phyloP scores from a whole-genome alignment of 2,113 vertebrate species.

The Clinocottus analis region DNA sequence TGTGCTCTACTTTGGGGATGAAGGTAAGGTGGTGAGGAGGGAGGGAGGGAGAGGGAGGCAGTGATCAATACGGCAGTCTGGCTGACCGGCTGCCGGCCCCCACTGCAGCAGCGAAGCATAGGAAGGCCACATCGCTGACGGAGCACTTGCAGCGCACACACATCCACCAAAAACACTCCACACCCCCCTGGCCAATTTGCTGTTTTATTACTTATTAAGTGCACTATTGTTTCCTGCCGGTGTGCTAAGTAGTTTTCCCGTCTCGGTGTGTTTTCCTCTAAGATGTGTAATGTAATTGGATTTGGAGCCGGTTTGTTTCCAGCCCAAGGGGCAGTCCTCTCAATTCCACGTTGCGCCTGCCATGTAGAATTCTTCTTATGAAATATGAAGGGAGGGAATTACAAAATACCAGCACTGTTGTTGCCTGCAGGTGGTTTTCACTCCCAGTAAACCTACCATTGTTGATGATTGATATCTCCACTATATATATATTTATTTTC shows the following conservation, averaged over 20 bases:
- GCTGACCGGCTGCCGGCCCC: slow-evolving; percentile 52
- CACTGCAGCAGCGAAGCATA: slow-evolving; percentile 61
- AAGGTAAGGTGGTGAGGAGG: slow-evolving; percentile 87
- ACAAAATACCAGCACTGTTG: slow-evolving; percentile 59
- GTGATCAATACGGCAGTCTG: slow-evolving; percentile 60
- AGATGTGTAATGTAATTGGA: slow-evolving; percentile 77
- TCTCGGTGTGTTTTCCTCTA: slow-evolving; percentile 72
- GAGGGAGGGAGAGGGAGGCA: slow-evolving; percentile 43
- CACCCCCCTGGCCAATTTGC: slow-evolving; percentile 59
- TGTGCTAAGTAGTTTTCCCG: slow-evolving; percentile 70
- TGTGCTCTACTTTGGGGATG: slow-evolving; percentile 96
- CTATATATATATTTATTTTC: slow-evolving; percentile 4
- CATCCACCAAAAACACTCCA: slow-evolving; percentile 44
- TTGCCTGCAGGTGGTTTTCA: slow-evolving; percentile 69
- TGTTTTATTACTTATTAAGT: slow-evolving; percentile 72
- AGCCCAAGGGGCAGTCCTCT: slow-evolving; percentile 65
- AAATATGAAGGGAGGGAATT: slow-evolving; percentile 72
- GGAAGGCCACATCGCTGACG: slow-evolving; percentile 42
- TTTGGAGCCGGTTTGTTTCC: slow-evolving; percentile 72
- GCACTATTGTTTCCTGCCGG: slow-evolving; percentile 65
- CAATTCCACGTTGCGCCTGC: slow-evolving; percentile 63
- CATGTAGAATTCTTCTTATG: slow-evolving; percentile 72
- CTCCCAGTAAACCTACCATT: slow-evolving; percentile 29
- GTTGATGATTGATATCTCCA: neutral
- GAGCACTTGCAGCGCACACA: slow-evolving; percentile 42